Evolutionary conservation across 1,140 invertebrate genomes (phyloP).

Genomic region (Drosophila azteca): DNA sequence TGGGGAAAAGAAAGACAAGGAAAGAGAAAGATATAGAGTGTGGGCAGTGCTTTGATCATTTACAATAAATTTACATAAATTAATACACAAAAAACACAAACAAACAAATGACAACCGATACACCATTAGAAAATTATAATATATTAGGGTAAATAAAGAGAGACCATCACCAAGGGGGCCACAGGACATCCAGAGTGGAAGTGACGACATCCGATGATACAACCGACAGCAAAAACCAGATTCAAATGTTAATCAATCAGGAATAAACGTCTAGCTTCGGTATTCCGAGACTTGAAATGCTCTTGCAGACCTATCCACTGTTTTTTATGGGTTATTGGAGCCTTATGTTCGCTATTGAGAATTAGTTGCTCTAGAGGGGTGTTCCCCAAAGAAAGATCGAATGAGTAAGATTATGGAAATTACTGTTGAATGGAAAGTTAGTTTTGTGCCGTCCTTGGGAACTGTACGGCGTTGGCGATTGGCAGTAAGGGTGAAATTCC

Average conservation of each 20-base stretch:
- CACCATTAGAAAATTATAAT: not conserved
- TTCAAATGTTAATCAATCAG: slow-evolving; percentile 28
- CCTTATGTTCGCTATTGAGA: too few relatives aligned
- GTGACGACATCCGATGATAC: not conserved
- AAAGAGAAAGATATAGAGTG: not conserved
- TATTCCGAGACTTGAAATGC: not conserved
- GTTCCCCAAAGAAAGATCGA: too few relatives aligned
- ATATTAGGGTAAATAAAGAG: not conserved
- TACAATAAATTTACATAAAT: slow-evolving; percentile 1
- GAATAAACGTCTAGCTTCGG: slow-evolving; percentile 13
- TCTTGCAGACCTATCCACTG: not conserved
- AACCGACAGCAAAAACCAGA: slow-evolving; percentile 42
- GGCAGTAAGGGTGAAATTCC: too few relatives aligned
- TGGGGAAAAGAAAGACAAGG: not conserved
- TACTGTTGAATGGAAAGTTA: too few relatives aligned
- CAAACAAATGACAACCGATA: slow-evolving; percentile 34
- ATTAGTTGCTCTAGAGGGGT: too few relatives aligned
- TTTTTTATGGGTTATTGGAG: too few relatives aligned
- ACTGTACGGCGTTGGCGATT: too few relatives aligned
- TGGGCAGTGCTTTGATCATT: slow-evolving; percentile 29
- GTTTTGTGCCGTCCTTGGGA: too few relatives aligned
- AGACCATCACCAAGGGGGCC: slow-evolving; percentile 15
- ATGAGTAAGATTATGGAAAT: too few relatives aligned
- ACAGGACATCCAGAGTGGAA: slow-evolving; percentile 8
- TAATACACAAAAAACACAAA: slow-evolving; percentile 43